Percentiles rank a stretch among this genome's conserved stretches.
These are phyloP conservation scores for Neodontobutis hainanensis DNA, from an alignment of 2,113 vertebrate species.

Conservation along the genomic window DNA sequence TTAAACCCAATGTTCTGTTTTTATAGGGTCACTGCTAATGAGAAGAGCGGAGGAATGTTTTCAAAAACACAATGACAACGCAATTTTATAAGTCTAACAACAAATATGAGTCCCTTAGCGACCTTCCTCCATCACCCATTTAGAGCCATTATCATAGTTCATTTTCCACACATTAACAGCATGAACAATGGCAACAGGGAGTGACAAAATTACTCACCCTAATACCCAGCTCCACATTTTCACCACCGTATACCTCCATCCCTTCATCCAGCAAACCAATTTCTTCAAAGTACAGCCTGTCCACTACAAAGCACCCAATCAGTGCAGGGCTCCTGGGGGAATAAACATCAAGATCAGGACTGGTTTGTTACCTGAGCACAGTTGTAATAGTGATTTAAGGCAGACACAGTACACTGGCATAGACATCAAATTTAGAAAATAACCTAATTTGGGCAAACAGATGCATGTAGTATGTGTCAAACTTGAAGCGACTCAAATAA, in stretches of 20 bases:
- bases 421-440: not conserved
- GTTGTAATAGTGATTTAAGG: slow-evolving; percentile 43
- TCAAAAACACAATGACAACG: not conserved
- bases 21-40: too few relatives aligned
- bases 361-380: slow-evolving; percentile 32
- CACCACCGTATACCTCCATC: slow-evolving; percentile 97
- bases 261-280: slow-evolving; percentile 97
- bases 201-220: slow-evolving; percentile 84
- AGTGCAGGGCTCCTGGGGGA: slow-evolving; percentile 91
- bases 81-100: slow-evolving; percentile 20
- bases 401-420: slow-evolving; percentile 10
- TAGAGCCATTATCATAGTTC: slow-evolving; percentile 57
- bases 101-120: slow-evolving; percentile 10
- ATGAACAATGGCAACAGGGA: slow-evolving; percentile 49
- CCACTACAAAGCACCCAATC: slow-evolving; percentile 98
- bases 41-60: not conserved
- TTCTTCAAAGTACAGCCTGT: slow-evolving; percentile 95
- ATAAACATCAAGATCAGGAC: slow-evolving; percentile 38
- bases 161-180: slow-evolving; percentile 59
- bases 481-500: too few relatives aligned
- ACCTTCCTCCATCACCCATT: slow-evolving; percentile 51
- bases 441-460: too few relatives aligned
- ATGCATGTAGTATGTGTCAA: too few relatives aligned
- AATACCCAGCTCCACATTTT: slow-evolving; percentile 96
- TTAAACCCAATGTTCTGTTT: too few relatives aligned